Evolutionary conservation across 1,140 invertebrate species (phyloP).

Genomic region (Oryzaephilus surinamensis): DNA sequence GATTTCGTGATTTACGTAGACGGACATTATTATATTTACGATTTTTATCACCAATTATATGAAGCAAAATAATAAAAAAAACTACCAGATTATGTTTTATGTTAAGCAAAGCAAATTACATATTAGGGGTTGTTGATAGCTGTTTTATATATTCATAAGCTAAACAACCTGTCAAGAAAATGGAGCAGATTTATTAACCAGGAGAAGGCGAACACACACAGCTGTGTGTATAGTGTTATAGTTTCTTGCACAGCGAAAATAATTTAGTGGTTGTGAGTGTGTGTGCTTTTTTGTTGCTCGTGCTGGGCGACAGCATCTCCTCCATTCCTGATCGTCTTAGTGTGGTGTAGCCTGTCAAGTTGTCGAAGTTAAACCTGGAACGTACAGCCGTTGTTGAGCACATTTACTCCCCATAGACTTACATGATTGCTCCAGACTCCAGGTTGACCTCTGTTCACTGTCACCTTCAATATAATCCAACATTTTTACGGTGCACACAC

Average conservation of each 20-base stretch:
- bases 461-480: slow-evolving; percentile 22
- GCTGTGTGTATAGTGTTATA: not conserved
- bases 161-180: too few relatives aligned
- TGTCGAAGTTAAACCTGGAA: slow-evolving; percentile 7
- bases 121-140: too few relatives aligned
- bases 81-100: too few relatives aligned
- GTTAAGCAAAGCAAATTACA: too few relatives aligned
- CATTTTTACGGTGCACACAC: slow-evolving; percentile 10
- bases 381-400: slow-evolving; percentile 1
- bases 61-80: too few relatives aligned
- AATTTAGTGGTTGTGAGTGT: not conserved
- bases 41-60: too few relatives aligned
- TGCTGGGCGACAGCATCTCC: not conserved
- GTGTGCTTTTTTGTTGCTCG: not conserved
- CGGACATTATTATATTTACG: too few relatives aligned
- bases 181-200: too few relatives aligned
- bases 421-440: slow-evolving; percentile 15
- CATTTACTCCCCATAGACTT: slow-evolving; percentile 8
- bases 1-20: too few relatives aligned
- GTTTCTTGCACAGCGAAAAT: not conserved
- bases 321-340: not conserved
- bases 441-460: slow-evolving; percentile 24
- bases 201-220: too few relatives aligned
- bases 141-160: too few relatives aligned
- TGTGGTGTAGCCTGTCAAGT: slow-evolving; percentile 9